A percentile compares a stretch with the other conserved stretches of the same genome.
phyloP scores from a whole-genome alignment of 2,113 vertebrate species.

The Alouatta palliata region DNA sequence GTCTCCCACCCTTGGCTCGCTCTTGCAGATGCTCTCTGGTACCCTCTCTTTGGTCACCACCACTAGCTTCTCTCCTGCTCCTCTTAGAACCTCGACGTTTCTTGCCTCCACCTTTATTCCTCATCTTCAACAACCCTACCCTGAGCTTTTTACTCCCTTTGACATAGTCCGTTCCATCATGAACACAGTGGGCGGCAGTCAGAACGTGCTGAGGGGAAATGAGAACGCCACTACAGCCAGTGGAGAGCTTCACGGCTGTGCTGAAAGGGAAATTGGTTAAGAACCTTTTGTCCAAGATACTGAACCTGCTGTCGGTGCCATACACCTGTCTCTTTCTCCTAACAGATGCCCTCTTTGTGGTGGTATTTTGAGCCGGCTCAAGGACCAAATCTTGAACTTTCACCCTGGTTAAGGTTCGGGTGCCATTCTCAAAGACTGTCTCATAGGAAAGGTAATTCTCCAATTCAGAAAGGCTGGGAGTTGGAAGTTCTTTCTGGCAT shows the following conservation, averaged over 20 bases:
- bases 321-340: slow-evolving; percentile 93
- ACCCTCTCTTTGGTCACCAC: slow-evolving; percentile 80
- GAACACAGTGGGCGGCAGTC: slow-evolving; percentile 96
- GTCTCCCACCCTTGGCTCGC: slow-evolving; percentile 76
- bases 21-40: slow-evolving; percentile 80
- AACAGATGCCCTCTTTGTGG: accelerated
- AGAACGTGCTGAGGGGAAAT: slow-evolving; percentile 94
- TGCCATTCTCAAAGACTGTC: slow-evolving; percentile 95
- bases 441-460: slow-evolving; percentile 94
- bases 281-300: slow-evolving; percentile 93
- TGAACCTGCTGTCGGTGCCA: slow-evolving; percentile 95
- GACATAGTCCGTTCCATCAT: slow-evolving; percentile 93
- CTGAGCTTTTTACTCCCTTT: slow-evolving; percentile 91
- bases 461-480: slow-evolving; percentile 88
- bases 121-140: slow-evolving; percentile 92
- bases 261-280: slow-evolving; percentile 94
- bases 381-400: slow-evolving; percentile 84
- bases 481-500: slow-evolving; percentile 89
- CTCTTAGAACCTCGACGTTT: slow-evolving; percentile 77
- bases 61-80: slow-evolving; percentile 71
- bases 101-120: slow-evolving; percentile 84
- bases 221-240: slow-evolving; percentile 94
- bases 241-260: slow-evolving; percentile 95
- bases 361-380: slow-evolving; percentile 62
- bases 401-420: slow-evolving; percentile 92